A percentile compares a stretch with the other conserved stretches of the same genome.
Evolutionary conservation across 2,113 vertebrate species (phyloP).

Genomic region (Myrmecophaga tridactyla): DNA sequence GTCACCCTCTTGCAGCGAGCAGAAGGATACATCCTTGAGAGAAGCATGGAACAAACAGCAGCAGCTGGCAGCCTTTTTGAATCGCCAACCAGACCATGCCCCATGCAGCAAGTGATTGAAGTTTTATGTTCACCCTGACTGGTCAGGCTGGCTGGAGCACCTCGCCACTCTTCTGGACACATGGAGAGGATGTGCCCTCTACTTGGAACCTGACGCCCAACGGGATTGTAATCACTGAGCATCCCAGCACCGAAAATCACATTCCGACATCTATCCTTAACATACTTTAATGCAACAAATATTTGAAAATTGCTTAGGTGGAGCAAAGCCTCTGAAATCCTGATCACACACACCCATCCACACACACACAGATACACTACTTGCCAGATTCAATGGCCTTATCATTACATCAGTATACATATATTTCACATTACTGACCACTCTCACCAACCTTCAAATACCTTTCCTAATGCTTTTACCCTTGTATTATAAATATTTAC

Average conservation of each 20-base stretch:
- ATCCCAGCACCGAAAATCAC: neutral
- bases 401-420: neutral
- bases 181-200: neutral
- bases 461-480: neutral
- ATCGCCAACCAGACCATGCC: neutral
- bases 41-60: neutral
- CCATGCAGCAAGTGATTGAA: accelerated
- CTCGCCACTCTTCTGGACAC: neutral
- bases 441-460: neutral
- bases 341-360: no score
- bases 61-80: neutral
- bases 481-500: neutral
- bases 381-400: neutral
- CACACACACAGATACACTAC: no score
- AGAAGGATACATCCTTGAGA: neutral
- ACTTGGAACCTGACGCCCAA: neutral
- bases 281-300: neutral
- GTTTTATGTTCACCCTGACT: neutral
- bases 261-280: neutral
- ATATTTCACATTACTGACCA: neutral
- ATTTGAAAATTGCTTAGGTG: neutral
- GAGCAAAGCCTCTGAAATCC: neutral
- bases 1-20: no score
- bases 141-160: neutral
- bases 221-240: neutral